A percentile compares a stretch with the other conserved stretches of the same genome.
Evolutionary conservation across 2,888 invertebrate species (phyloP).

Genomic region (Caenorhabditis sp.): DNA sequence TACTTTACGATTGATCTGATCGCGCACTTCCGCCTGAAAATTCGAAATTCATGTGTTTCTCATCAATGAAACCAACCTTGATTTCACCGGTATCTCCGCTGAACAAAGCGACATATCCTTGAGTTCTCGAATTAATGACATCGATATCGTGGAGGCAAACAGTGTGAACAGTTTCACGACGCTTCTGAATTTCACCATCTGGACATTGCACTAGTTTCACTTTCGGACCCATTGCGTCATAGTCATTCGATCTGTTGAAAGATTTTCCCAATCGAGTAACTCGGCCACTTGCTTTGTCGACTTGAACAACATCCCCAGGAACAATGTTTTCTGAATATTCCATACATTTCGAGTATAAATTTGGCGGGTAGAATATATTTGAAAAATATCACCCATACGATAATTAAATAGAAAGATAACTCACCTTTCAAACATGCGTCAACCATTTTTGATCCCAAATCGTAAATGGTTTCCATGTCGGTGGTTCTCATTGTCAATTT

Average conservation of each 20-base stretch:
- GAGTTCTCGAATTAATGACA: constrained; percentile 94
- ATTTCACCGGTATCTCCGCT: constrained; percentile 99
- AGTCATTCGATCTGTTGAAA: constrained; percentile 93
- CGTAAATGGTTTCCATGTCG: constrained; percentile 99
- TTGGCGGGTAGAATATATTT: too few relatives aligned
- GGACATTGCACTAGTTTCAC: constrained; percentile 94
- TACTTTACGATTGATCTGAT: constrained; percentile 96
- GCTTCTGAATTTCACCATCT: constrained; percentile 95
- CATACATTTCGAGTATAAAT: constrained; percentile 1
- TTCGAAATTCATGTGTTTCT: too few relatives aligned
- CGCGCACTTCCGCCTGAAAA: constrained; percentile 82
- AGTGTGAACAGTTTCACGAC: constrained; percentile 89
- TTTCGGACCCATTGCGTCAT: constrained; percentile 89
- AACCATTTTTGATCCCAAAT: constrained; percentile 81
- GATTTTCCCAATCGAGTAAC: constrained; percentile 78
- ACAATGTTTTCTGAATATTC: constrained; percentile 77
- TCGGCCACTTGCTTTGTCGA: constrained; percentile 90
- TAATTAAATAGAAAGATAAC: too few relatives aligned
- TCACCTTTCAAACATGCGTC: constrained; percentile 75
- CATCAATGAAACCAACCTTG: constrained; percentile 76
- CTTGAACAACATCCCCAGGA: constrained; percentile 88
- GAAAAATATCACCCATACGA: too few relatives aligned
- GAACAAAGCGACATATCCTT: constrained; percentile 92
- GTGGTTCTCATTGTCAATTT: constrained; percentile 96
- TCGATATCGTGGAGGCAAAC: constrained; percentile 99